Conservation (phyloP, 2,113 vertebrate genomes). For the Uria aalge region DNA sequence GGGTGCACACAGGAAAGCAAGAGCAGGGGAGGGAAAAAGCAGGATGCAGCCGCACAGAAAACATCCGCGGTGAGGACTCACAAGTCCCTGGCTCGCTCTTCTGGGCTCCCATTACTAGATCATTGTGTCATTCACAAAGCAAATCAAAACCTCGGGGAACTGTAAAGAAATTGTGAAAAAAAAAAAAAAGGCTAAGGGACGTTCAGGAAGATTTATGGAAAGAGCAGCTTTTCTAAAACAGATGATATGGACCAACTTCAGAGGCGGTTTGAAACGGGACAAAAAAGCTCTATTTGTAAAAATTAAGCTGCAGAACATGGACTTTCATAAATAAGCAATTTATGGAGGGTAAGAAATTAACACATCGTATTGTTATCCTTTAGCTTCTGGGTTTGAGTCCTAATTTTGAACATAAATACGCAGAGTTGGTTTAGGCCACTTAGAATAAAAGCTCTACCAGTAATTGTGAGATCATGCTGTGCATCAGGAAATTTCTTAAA, state of each 20-base stretch:
- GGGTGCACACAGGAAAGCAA: rapidly evolving
- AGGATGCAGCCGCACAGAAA: rapidly evolving
- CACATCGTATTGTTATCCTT: background rate
- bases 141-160: background rate
- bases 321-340: slow-evolving; percentile 9
- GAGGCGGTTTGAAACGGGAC: background rate
- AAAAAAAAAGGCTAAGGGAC: background rate
- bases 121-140: slow-evolving; percentile 20
- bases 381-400: background rate
- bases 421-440: background rate
- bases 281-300: background rate
- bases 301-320: background rate
- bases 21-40: background rate
- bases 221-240: slow-evolving; percentile 19
- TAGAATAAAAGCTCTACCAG: slow-evolving; percentile 10
- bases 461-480: slow-evolving; percentile 14
- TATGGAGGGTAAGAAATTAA: slow-evolving; percentile 13
- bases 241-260: background rate
- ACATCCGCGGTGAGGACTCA: background rate
- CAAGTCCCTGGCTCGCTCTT: background rate
- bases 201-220: slow-evolving; percentile 14
- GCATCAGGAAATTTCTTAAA: slow-evolving; percentile 25
- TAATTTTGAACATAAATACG: slow-evolving; percentile 36
- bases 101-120: background rate
- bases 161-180: background rate